Evolutionary conservation across 2,113 vertebrate genomes (phyloP).

Genomic region (Abramis brama): DNA sequence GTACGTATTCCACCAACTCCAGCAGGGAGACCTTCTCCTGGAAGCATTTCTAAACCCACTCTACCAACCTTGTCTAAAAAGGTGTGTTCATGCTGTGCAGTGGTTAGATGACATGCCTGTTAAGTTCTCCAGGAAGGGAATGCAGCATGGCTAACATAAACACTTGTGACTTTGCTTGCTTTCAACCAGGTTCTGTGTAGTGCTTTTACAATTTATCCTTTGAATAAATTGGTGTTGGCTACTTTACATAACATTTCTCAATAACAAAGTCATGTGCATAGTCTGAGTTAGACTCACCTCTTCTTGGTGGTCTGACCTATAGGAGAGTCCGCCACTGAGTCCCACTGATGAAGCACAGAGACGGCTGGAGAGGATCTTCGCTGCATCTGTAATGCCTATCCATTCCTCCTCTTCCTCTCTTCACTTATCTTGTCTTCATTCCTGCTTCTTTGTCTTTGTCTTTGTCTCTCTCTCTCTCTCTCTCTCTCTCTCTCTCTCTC

Average conservation of each 20-base stretch:
- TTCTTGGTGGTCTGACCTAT: conserved; percentile 82
- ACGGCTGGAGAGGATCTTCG: conserved; percentile 93
- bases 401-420: background rate
- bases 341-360: conserved; percentile 86
- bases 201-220: background rate
- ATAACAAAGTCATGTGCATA: background rate
- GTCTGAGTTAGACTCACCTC: conserved; percentile 38
- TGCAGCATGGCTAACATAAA: conserved; percentile 19
- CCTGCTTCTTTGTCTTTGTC: background rate
- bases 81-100: conserved; percentile 23
- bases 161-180: background rate
- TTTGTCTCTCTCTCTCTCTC: too few relatives aligned
- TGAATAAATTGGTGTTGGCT: background rate
- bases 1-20: conserved; percentile 14
- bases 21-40: conserved; percentile 39
- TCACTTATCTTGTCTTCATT: background rate
- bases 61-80: conserved; percentile 43
- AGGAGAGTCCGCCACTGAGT: conserved; percentile 80
- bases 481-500: too few relatives aligned
- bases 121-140: conserved; percentile 10
- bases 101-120: background rate
- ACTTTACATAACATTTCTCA: background rate
- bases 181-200: background rate
- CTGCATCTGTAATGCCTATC: conserved; percentile 79
- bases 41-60: conserved; percentile 38